Conservation (phyloP, 2,888 invertebrate species). For the Dasypolia templi region DNA sequence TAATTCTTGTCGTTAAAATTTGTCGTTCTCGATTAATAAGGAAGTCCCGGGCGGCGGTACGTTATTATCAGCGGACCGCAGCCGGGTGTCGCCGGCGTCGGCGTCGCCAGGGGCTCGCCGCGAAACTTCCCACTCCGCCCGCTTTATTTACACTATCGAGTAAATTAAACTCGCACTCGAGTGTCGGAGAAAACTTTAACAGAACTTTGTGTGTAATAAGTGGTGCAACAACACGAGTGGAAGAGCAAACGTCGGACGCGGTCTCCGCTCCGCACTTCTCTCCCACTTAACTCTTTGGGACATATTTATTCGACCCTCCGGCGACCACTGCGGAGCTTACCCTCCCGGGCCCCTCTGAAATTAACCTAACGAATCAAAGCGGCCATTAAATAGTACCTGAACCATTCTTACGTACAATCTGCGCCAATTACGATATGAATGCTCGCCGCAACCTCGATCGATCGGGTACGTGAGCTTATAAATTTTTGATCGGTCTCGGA, state of each 20-base stretch:
- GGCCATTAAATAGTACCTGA: conserved; percentile 81
- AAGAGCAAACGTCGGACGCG: conserved; percentile 91
- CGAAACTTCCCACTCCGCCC: conserved; percentile 89
- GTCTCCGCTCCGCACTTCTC: conserved; percentile 88
- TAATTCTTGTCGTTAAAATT: conserved; percentile 91
- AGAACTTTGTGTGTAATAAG: conserved; percentile 91
- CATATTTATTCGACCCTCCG: conserved; percentile 91
- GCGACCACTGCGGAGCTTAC: conserved; percentile 84
- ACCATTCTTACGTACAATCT: conserved; percentile 80
- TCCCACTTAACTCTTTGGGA: conserved; percentile 91
- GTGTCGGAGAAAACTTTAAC: conserved; percentile 90
- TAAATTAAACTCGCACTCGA: conserved; percentile 91
- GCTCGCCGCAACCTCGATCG: conserved; percentile 81
- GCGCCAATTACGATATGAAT: conserved; percentile 82
- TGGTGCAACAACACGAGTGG: conserved; percentile 91
- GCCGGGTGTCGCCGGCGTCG: conserved; percentile 76
- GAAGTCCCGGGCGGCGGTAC: conserved; percentile 87
- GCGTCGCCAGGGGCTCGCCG: conserved; percentile 79
- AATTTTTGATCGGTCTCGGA: conserved; percentile 85
- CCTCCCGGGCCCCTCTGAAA: conserved; percentile 82
- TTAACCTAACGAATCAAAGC: conserved; percentile 89
- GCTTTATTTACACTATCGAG: conserved; percentile 91
- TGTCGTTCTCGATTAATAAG: conserved; percentile 91
- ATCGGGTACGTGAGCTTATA: conserved; percentile 79
- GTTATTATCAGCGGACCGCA: conserved; percentile 90